Conservation (phyloP, 2,888 invertebrate species). For the Agrotis segetum region DNA sequence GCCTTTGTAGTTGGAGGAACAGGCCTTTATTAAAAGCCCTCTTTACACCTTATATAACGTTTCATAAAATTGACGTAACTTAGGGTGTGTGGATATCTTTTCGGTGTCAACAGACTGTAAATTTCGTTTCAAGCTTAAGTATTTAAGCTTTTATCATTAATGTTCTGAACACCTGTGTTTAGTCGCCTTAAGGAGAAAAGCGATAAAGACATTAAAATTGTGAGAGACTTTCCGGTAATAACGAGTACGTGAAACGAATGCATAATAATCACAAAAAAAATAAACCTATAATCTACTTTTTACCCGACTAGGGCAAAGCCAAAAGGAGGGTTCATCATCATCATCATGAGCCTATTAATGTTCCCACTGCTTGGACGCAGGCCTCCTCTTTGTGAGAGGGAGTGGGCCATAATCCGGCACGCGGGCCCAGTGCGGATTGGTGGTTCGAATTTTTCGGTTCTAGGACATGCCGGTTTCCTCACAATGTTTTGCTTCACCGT, state of each 20-base stretch:
- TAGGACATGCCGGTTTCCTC: too few species aligned
- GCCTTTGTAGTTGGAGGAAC: conserved; percentile 77
- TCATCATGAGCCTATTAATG: too few species aligned
- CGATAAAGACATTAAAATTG: background rate
- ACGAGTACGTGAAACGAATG: background rate
- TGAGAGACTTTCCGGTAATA: conserved; percentile 13
- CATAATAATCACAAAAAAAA: background rate
- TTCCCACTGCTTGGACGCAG: too few species aligned
- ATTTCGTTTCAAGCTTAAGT: conserved; percentile 33
- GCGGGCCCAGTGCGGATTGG: too few species aligned
- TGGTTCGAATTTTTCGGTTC: too few species aligned
- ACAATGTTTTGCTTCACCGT: too few species aligned
- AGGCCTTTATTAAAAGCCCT: conserved; percentile 80
- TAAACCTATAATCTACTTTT: too few species aligned
- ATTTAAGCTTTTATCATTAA: conserved; percentile 58
- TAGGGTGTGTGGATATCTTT: conserved; percentile 60
- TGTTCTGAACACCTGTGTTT: conserved; percentile 53
- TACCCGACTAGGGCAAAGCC: too few species aligned
- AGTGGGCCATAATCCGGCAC: too few species aligned
- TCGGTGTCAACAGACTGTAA: conserved; percentile 31
- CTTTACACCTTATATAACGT: conserved; percentile 76
- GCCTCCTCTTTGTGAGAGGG: too few species aligned
- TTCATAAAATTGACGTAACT: conserved; percentile 73
- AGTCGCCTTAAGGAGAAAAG: conserved; percentile 27
- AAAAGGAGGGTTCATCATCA: too few species aligned